Base-by-base conservation (phyloP, 2,888 invertebrate genomes). In the Anticlea derivata region DNA sequence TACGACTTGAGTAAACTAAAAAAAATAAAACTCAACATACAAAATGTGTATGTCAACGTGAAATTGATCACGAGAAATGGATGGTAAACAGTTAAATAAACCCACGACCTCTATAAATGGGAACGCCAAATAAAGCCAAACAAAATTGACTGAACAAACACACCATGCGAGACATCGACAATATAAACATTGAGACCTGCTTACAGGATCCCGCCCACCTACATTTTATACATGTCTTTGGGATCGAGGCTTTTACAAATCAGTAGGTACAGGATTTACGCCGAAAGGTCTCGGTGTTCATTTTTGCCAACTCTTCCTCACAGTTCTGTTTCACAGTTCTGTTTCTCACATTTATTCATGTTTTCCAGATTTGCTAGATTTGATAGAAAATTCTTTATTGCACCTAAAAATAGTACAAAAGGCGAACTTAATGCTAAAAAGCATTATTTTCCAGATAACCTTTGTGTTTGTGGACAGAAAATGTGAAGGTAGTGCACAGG, bases 71-170 rank as follows among this genome's bases (percentile, higher is more conserved):
- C 35, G 11, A 11, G 13, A 34, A 40, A 29, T 27, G 27, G 34
- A 29, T 48, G 40, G 34, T 34, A 48, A 48, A 48, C 34, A 40
- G 22, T 27, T 38, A 38, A 46, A 39, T 34, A 47, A 29, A 41
- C 35, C 22, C 17, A 13, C 37, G 27, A 48, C 39, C 47, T 34
- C 35, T 34, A 39, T 41, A 48, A 48, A 48, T 40, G 39, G 23
- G 10, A 24, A 35, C 39, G 24, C 11, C 33, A 23, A 40, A 29
- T 40, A 48, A 41, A 48, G 20, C 40, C 40, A 41, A 41, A 41
- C 40, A 41, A 48, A 49, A 41, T 41, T 41, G 35, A 30, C 49
- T 49, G 20, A 43, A 40, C 29, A 35, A 33, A 40, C 38, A 46
- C 3, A 23, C 8, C 30, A 22, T 23, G n/a, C 17, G 30, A 35